Percentiles rank a stretch among this genome's conserved stretches.
Conservation (phyloP, 1,140 invertebrate species). For the Agrypnia vestita region DNA sequence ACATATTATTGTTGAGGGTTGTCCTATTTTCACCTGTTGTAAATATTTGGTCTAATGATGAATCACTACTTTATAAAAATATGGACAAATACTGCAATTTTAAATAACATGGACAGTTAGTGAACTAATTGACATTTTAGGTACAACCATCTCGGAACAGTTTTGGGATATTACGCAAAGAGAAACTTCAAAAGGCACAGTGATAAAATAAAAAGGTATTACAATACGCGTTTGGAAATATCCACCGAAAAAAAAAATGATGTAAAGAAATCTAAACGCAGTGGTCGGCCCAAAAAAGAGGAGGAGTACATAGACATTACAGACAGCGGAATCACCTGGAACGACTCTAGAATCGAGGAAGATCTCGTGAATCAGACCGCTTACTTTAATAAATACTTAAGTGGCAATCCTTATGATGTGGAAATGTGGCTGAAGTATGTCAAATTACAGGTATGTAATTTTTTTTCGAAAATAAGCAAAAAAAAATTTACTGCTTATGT, state of each 20-base stretch:
- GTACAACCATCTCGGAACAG: constrained; percentile 23
- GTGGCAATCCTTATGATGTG: constrained; percentile 54
- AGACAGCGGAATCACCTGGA: constrained; percentile 56
- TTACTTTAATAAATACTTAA: constrained; percentile 54
- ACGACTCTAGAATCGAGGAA: constrained; percentile 50
- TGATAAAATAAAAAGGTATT: constrained; percentile 43
- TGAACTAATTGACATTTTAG: constrained; percentile 20
- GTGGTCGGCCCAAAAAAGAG: constrained; percentile 11
- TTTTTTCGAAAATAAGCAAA: neutral
- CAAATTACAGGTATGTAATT: constrained; percentile 55
- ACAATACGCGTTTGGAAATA: constrained; percentile 35
- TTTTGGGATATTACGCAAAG: constrained; percentile 10
- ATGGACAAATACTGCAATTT: neutral
- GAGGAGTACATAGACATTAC: constrained; percentile 51
- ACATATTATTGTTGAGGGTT: constrained; percentile 17
- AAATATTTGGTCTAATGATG: neutral
- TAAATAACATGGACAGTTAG: neutral
- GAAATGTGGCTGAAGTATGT: constrained; percentile 57
- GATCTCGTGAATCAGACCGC: constrained; percentile 52
- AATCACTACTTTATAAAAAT: neutral
- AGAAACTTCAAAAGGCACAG: neutral
- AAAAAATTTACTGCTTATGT: too few relatives aligned
- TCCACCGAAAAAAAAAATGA: neutral
- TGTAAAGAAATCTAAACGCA: neutral
- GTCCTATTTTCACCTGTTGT: neutral